Evolutionary conservation across 2,888 invertebrate genomes (phyloP), one percentile per base, ranked within the genome.

Genomic region (Tridacna crocea): DNA sequence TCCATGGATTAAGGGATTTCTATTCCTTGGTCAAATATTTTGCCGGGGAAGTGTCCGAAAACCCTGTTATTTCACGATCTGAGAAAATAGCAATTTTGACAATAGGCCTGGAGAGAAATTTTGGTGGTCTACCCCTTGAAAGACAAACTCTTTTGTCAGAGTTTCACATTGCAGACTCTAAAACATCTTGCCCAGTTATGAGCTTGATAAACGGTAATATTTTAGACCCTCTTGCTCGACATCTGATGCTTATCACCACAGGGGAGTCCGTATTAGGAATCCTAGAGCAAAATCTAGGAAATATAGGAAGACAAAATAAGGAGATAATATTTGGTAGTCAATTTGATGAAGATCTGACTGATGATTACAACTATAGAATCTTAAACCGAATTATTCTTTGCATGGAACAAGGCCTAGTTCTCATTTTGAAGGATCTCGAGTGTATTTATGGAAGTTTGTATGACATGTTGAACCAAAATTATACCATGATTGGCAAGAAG

Each of bases 401-500:
- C 51, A 91, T 91, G 91, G 91, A 91, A 73, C 82, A 88, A 79
- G 90, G 90, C 0, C 47, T 87, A 15, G 87, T 89, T n/a, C 61
- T 91, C 15, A 85, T 90, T 19, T 55, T 91, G 27, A 90, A 88
- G 79, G 90, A 90, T 51, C 80, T 91, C 2, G 90, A 91, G 12
- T 80, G 68, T 61, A 88, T 91, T 12, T 91, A 90, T 80, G 90
- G 89, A 10, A 89, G 89, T 78, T 63, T 90, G 27, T 90, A 90
- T 87, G 90, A 89, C 68, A 89, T 91, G 90, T 81, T 91, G 6
- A 91, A 91, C 77, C 90, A 90, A 58, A 90, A 90, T 74, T 91
- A 91, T 73, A 89, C 87, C 0, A 47, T 87, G 11, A 87, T 90
- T 58, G 89, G 88, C 0, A 86, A 84, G 48, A 89, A 89, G 74